phyloP scores from a whole-genome alignment of 2,113 vertebrate species.

The Atrichornis clamosus region DNA sequence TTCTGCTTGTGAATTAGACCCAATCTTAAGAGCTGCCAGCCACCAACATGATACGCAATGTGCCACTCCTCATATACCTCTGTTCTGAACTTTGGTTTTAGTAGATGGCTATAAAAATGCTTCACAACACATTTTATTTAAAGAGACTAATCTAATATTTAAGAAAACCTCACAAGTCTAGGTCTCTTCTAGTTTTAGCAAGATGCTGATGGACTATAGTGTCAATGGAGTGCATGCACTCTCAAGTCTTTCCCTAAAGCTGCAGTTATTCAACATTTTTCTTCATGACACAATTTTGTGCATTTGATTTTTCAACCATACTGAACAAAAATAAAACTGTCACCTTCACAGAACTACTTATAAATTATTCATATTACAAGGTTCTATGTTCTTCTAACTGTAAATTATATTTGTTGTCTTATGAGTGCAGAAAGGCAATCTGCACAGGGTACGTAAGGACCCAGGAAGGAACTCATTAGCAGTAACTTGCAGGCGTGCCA shows the following conservation, averaged over 20 bases:
- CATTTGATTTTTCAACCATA: not conserved
- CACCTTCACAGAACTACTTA: not conserved
- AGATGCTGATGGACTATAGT: not conserved
- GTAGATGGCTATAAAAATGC: not conserved
- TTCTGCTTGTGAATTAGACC: not conserved
- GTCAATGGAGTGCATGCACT: fast-evolving
- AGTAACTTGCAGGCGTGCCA: not conserved
- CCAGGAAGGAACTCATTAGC: not conserved
- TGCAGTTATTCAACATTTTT: not conserved
- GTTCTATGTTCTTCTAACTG: not conserved
- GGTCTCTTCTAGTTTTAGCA: not conserved
- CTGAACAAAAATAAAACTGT: not conserved
- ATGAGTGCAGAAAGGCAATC: not conserved
- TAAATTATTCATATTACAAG: not conserved
- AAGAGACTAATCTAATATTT: not conserved
- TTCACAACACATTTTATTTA: not conserved
- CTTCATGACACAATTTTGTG: not conserved
- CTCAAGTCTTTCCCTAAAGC: not conserved
- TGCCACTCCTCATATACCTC: not conserved
- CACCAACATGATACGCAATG: not conserved
- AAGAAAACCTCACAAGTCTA: not conserved
- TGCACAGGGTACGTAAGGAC: not conserved
- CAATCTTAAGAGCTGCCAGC: not conserved
- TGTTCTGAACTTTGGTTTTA: not conserved
- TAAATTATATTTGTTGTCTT: not conserved